Evolutionary conservation across 1,140 invertebrate species (phyloP), one percentile per base, ranked within the genome.

Genomic region (Lordiphosa collinella): DNA sequence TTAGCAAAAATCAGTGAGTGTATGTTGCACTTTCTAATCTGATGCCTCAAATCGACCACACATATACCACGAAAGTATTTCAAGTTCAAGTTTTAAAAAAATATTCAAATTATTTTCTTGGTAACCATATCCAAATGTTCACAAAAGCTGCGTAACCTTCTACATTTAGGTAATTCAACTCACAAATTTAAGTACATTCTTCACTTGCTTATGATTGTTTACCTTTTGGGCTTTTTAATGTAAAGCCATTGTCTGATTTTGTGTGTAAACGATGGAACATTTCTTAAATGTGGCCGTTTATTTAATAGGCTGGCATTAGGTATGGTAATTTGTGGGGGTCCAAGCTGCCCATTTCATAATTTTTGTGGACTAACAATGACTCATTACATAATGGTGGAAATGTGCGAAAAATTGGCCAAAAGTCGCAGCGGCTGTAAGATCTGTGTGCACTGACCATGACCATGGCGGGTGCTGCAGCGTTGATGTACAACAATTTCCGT

Each of bases 361-460:
- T 84, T 52, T 40, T 53, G 47, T 62, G 66, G 59, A 70, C 55
- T 54, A 75, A 75, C 66, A 79, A 73, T 80, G 46, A 56, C 29
- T 49, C 57, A 57, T 82, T 82, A 67, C 59, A 59, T 84, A 84
- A 82, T 48, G 57, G 44, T 8, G 44, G 46, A 76, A 55, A 76
- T 84, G 78, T 84, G 78, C 78, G 78, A 84, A 84, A 80, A 67
- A 67, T 72, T 76, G 78, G 66, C 71, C 76, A 68, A 63, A 50
- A 72, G 66, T 63, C 58, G 36, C 16, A 52, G 52, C 53, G 37
- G 59, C 66, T 50, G 38, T 48, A 56, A 61, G 48, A 54, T 35
- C 22, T 25, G 68, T 84, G 84, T 80, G 84, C 84, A 87, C 84
- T 87, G 84, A 87, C 84, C 84, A 87, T 87, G 84, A 84, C 85